Evolutionary conservation across 2,888 invertebrate species (phyloP).

Genomic region (Drosophila eohydei): DNA sequence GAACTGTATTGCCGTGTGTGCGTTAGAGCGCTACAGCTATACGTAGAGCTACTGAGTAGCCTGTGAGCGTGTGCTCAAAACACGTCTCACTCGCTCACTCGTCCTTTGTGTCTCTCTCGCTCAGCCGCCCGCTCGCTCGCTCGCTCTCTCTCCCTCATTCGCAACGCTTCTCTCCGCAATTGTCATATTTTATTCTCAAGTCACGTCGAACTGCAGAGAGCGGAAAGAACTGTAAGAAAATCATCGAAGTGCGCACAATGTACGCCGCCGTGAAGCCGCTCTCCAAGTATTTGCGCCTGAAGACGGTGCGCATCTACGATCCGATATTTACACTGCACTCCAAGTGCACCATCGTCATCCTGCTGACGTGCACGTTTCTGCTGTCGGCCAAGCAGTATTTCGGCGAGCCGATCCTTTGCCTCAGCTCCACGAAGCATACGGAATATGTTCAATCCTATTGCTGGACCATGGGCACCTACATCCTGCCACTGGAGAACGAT

Average conservation of each 20-base stretch:
- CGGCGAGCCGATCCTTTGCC: conserved; percentile 93
- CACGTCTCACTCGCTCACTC: conserved; percentile 16
- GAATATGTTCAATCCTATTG: conserved; percentile 90
- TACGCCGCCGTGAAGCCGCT: conserved; percentile 88
- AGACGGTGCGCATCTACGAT: conserved; percentile 89
- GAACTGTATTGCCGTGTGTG: not conserved
- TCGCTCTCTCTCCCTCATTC: not conserved
- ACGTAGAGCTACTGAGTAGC: not conserved
- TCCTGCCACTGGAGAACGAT: conserved; percentile 69
- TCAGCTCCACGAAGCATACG: conserved; percentile 86
- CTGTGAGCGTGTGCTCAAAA: conserved; percentile 7
- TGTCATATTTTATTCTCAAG: not conserved
- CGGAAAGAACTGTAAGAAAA: not conserved
- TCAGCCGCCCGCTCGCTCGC: not conserved
- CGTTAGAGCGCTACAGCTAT: conserved; percentile 9
- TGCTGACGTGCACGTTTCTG: conserved; percentile 90
- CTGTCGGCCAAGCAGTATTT: conserved; percentile 93
- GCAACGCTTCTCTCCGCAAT: not conserved
- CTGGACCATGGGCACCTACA: conserved; percentile 91
- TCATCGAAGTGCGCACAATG: conserved; percentile 82
- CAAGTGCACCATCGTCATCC: conserved; percentile 88
- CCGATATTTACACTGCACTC: conserved; percentile 91
- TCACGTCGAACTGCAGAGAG: not conserved
- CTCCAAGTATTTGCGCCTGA: conserved; percentile 86
- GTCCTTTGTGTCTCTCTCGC: not conserved